These are phyloP conservation scores for Enoplosus armatus DNA, from an alignment of 2,797 vertebrate species.

Conservation along the genomic window DNA sequence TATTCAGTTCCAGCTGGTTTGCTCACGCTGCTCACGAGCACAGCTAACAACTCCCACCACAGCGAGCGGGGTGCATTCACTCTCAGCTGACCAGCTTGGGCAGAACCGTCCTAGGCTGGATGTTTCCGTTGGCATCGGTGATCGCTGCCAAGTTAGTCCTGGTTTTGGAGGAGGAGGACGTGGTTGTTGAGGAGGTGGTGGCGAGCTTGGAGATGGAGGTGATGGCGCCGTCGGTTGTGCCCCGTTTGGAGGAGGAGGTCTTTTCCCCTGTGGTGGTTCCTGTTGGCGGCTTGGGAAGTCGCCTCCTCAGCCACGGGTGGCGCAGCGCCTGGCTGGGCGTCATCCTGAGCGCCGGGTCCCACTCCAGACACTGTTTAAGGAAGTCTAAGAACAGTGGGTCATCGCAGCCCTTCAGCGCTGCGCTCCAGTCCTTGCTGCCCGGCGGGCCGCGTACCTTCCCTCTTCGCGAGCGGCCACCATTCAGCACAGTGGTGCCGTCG, in stretches of 20 bases:
- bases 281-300: conserved; percentile 95
- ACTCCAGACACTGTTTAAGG: conserved; percentile 98
- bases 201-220: conserved; percentile 98
- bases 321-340: conserved; percentile 95
- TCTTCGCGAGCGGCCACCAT: conserved; percentile 93
- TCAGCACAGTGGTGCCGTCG: conserved; percentile 92
- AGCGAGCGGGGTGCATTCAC: conserved; percentile 57
- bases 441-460: conserved; percentile 95
- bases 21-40: conserved; percentile 1
- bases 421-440: conserved; percentile 94
- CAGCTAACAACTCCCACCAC: conserved; percentile 16
- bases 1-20: conserved; percentile 43
- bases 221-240: conserved; percentile 90
- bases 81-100: conserved; percentile 98
- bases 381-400: conserved; percentile 98
- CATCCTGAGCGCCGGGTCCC: conserved; percentile 95
- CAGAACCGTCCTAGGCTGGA: conserved; percentile 97
- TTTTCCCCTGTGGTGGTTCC: conserved; percentile 85
- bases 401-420: conserved; percentile 95
- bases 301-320: conserved; percentile 95
- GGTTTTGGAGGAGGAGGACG: conserved; percentile 92
- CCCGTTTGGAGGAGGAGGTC: conserved; percentile 87
- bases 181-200: conserved; percentile 88
- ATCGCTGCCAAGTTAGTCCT: conserved; percentile 98
- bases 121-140: conserved; percentile 99